phyloP scores from a whole-genome alignment of 2,113 vertebrate species.

The Amazona vittata region DNA sequence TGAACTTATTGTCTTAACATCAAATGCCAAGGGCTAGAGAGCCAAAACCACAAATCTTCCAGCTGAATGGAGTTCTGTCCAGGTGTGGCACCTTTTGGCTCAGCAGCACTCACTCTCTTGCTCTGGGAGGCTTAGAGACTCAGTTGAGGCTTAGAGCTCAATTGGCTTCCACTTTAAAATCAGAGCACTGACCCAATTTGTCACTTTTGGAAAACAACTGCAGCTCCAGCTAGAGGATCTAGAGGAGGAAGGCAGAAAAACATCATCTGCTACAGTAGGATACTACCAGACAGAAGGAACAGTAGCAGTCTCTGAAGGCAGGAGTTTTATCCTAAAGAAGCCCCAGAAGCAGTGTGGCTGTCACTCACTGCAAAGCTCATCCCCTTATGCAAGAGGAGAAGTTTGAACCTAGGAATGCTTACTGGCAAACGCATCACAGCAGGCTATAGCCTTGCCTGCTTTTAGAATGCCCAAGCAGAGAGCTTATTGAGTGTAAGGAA shows the following conservation, averaged over 20 bases:
- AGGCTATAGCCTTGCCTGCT: neutral
- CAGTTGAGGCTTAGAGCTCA: neutral
- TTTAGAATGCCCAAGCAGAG: neutral
- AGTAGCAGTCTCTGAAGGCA: neutral
- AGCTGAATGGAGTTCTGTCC: neutral
- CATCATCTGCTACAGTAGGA: neutral
- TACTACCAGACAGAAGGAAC: neutral
- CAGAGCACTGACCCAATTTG: conserved; percentile 19
- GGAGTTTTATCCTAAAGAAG: neutral
- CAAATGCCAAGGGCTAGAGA: neutral
- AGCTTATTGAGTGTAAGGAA: neutral
- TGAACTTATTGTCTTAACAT: neutral
- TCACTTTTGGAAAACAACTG: conserved; percentile 37
- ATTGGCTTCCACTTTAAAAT: conserved; percentile 17
- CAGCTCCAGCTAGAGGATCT: conserved; percentile 17
- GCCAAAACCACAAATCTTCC: neutral
- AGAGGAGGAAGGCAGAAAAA: conserved; percentile 1
- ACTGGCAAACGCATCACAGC: neutral
- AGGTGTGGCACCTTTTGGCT: neutral
- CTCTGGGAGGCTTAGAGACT: neutral
- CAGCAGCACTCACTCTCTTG: neutral
- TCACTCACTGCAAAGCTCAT: neutral
- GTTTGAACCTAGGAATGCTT: neutral
- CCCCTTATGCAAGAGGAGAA: neutral
- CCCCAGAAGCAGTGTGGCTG: neutral